phyloP scores from a whole-genome alignment of 2,113 vertebrate genomes.

The Strigops habroptila region DNA sequence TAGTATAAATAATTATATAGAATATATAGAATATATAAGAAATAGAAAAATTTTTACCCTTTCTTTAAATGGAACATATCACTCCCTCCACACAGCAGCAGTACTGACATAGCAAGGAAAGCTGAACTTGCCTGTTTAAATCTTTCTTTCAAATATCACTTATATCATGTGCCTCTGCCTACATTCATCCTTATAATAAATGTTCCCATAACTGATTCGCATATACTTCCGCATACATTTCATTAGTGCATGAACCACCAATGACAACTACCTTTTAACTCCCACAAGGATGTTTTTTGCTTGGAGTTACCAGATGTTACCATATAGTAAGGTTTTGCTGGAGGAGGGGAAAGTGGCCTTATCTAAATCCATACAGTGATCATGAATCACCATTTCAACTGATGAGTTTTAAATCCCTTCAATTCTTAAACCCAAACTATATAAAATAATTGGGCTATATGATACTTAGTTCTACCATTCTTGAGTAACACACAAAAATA shows the following conservation, averaged over 20 bases:
- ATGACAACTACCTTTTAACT: neutral
- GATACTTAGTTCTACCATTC: neutral
- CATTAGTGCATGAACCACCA: neutral
- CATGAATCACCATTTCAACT: neutral
- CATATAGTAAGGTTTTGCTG: neutral
- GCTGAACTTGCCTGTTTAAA: neutral
- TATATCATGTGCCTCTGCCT: neutral
- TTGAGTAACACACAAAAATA: neutral
- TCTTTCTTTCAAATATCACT: neutral
- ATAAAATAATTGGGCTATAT: neutral
- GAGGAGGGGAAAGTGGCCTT: neutral
- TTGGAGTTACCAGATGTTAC: neutral
- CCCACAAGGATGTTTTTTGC: neutral
- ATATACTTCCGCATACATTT: neutral
- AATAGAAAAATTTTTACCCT: neutral
- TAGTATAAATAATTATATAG: neutral
- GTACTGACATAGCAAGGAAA: neutral
- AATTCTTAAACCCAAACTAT: neutral
- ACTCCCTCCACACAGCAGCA: neutral
- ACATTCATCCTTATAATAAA: neutral
- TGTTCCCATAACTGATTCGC: neutral
- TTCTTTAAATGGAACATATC: neutral
- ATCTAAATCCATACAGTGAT: neutral
- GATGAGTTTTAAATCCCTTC: neutral
- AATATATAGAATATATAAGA: neutral